Evolutionary conservation across 2,113 vertebrate species (phyloP), one percentile per base, ranked within the genome.

Genomic region (Cololabis saira): DNA sequence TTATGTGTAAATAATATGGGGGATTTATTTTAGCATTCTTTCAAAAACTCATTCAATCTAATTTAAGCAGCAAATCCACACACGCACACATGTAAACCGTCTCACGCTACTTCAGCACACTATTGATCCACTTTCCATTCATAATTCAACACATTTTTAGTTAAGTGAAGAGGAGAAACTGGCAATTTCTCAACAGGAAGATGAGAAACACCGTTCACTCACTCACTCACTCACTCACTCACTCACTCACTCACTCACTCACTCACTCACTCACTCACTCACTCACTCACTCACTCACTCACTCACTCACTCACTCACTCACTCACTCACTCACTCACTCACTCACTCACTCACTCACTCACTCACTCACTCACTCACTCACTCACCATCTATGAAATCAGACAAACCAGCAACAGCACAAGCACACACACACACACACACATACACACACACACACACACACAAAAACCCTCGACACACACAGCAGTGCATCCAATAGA

Each of bases 41-140:
- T 33, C 56, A 61, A 54, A 61, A 61, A 67, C 71, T 21, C 44
- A 30, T 45, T 17, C 59, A 56, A 12, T 17, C 5, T 63, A 16
- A 12, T 40, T 42, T 49, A 74, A 56, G 71, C 48, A 68, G n/a
- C 22, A 3, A 43, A 56, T 30, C 17, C 44, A 70, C 43, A 56
- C 15, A 54, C 66, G 71, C 15, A 63, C 33, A 21, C 27, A 50
- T 54, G 56, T 56, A 48, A 51, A 19, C 43, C 61, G 74, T 81
- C 79, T 86, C 75, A 84, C n/a, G n/a, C 71, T 86, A 79, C 86
- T 88, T 90, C 76, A 78, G 80, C 49, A 57, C 66, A 71, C 74
- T 89, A 91, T 91, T 85, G 89, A 92, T 91, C 87, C 74, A 72
- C 73, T 90, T 89, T 76, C 84, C 74, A 91, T 92, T 83, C 89